A percentile compares a stretch with the other conserved stretches of the same genome.
These are phyloP conservation scores for Branchinecta lindahli DNA, from an alignment of 1,140 invertebrate species.

Conservation along the genomic window DNA sequence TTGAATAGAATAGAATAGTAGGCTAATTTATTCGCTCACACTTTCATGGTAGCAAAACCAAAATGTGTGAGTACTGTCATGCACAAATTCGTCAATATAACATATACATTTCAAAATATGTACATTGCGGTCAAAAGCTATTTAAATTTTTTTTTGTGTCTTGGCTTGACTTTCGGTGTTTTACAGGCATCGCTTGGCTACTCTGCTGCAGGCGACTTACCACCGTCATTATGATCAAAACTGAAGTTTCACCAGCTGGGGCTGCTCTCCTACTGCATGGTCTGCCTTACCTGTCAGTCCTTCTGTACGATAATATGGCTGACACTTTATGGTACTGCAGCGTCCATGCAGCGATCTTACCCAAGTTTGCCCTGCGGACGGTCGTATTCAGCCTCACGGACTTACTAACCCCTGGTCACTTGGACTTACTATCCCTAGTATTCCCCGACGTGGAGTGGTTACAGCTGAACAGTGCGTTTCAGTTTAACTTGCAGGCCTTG, in stretches of 20 bases:
- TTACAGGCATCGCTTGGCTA: conserved; percentile 19
- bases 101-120: too few relatives aligned
- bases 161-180: too few relatives aligned
- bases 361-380: conserved; percentile 19
- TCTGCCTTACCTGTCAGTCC: conserved; percentile 18
- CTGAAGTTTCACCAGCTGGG: conserved; percentile 19
- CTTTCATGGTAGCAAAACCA: too few relatives aligned
- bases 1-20: too few relatives aligned
- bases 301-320: conserved; percentile 20
- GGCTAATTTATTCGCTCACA: too few relatives aligned
- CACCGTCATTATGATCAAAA: conserved; percentile 21
- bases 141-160: too few relatives aligned
- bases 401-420: conserved; percentile 18
- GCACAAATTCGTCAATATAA: too few relatives aligned
- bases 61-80: too few relatives aligned
- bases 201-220: conserved; percentile 19
- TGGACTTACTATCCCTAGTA: conserved; percentile 18
- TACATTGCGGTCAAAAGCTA: too few relatives aligned
- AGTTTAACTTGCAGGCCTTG: conserved; percentile 19
- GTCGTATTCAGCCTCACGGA: conserved; percentile 19
- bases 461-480: conserved; percentile 19
- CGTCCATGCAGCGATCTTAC: conserved; percentile 18
- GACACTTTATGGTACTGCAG: conserved; percentile 21
- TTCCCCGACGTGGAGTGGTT: conserved; percentile 21
- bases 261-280: conserved; percentile 20